phyloP scores from a whole-genome alignment of 2,113 vertebrate genomes.

The Callospermophilus lateralis region DNA sequence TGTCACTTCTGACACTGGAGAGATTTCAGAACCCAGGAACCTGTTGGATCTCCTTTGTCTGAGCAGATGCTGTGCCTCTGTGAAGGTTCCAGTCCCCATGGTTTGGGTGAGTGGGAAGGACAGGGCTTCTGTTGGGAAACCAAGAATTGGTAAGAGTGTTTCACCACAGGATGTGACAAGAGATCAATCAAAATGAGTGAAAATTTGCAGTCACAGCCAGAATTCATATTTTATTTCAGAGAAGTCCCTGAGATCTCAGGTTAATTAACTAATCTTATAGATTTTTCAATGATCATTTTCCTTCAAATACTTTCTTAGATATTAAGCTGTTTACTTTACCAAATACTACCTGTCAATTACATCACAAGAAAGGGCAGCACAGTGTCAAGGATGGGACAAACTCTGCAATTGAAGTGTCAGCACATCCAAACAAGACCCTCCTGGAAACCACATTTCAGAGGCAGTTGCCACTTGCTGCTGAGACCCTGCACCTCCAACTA shows the following conservation, averaged over 20 bases:
- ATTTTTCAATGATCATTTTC: not conserved
- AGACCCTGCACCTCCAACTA: not conserved
- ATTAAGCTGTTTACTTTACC: no score
- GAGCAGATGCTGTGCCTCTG: not conserved
- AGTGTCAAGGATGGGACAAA: no score
- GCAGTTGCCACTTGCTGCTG: not conserved
- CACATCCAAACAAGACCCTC: no score
- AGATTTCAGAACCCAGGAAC: not conserved
- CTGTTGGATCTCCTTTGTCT: not conserved
- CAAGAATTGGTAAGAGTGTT: not conserved
- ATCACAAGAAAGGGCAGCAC: no score
- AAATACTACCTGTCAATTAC: not conserved
- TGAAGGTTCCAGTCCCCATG: not conserved
- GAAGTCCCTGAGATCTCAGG: not conserved
- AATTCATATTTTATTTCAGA: not conserved
- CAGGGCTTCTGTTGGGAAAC: not conserved
- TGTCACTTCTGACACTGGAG: not conserved
- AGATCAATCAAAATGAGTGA: not conserved
- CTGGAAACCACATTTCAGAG: not conserved
- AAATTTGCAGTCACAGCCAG: not conserved
- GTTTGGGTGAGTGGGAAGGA: not conserved
- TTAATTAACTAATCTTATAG: slow-evolving; percentile 9
- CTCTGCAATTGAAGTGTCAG: no score
- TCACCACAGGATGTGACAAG: not conserved
- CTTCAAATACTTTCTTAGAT: not conserved